Percentiles rank a stretch among this genome's conserved stretches.
Conservation (phyloP, 2,888 invertebrate species). For the Danaus chrysippus region DNA sequence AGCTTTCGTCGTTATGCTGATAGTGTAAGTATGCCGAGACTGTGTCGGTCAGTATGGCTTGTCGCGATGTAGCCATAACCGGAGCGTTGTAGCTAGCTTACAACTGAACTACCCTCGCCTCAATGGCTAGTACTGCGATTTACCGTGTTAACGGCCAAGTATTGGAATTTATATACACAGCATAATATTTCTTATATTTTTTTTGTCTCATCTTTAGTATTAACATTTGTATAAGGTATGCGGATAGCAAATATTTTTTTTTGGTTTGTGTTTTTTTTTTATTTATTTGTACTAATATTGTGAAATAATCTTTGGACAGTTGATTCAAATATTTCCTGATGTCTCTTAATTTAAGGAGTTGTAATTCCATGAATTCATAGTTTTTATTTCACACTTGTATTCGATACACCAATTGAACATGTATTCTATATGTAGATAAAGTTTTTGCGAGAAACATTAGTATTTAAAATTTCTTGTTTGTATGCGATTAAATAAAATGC, state of each 20-base stretch:
- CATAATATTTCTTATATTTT: not conserved
- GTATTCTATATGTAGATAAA: conserved; percentile 26
- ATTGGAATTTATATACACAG: not conserved
- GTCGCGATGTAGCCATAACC: not conserved
- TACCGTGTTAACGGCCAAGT: too few relatives aligned
- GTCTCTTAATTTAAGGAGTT: not conserved
- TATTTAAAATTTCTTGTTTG: conserved; percentile 45
- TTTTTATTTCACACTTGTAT: conserved; percentile 11
- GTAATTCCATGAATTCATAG: not conserved
- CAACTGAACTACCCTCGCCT: too few relatives aligned
- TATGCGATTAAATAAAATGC: conserved; percentile 57
- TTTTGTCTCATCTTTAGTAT: not conserved
- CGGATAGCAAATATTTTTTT: not conserved
- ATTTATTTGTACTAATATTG: conserved; percentile 10
- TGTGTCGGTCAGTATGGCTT: not conserved
- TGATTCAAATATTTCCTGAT: too few relatives aligned
- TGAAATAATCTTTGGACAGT: not conserved
- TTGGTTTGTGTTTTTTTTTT: conserved; percentile 4
- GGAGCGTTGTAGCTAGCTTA: conserved; percentile 1
- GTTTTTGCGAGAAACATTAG: conserved; percentile 33
- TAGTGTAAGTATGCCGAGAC: conserved; percentile 7
- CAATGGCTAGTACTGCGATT: too few relatives aligned
- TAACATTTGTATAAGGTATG: not conserved
- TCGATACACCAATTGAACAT: conserved; percentile 26
- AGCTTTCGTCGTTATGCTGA: conserved; percentile 16